Evolutionary conservation across 2,888 invertebrate species (phyloP), one percentile per base, ranked within the genome.

Genomic region (Brachyptera risi): DNA sequence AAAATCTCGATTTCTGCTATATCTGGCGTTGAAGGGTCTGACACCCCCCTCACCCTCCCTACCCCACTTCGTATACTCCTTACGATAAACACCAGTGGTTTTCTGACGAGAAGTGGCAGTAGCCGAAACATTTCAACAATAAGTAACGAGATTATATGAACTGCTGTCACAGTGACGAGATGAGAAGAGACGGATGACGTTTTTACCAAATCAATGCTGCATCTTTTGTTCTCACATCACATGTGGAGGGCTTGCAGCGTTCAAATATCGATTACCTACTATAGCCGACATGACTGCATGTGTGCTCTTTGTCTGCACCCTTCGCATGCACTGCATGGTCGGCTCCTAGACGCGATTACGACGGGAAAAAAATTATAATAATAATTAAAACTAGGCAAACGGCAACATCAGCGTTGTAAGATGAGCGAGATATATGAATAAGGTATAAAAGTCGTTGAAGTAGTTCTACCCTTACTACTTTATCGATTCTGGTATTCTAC

Each of bases 181-280:
- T n/a, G 11, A 11, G 31, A 7, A 31, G 31, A 31, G 31, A 31
- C 7, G 11, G 31, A 31, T 11, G 31, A 31, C 7, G 11, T 11
- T 31, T n/a, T 5, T 5, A 31, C 44, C 15, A 44, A 15, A 21
- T 44, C 44, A 21, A 44, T 44, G 44, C 11, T 19, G 44, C 19
- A 17, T 44, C 19, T 44, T 44, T 44, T 7, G n/a, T 19, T 17
- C 44, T 19, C 44, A 11, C 11, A 21, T 11, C 19, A 15, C n/a
- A n/a, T n/a, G n/a, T n/a, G n/a, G n/a, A n/a, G n/a, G 21, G 44
- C 31, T 5, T 7, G 31, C 19, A 11, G 44, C 44, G 15, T 44
- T 44, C 44, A 44, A 44, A 44, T 44, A 44, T 44, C 19, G 44
- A 44, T 44, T 44, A 44, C 17, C 31, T 31, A 31, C 31, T 11